These are phyloP conservation scores for Idaea dimidiata DNA, from an alignment of 2,888 invertebrate genomes.

Conservation along the genomic window DNA sequence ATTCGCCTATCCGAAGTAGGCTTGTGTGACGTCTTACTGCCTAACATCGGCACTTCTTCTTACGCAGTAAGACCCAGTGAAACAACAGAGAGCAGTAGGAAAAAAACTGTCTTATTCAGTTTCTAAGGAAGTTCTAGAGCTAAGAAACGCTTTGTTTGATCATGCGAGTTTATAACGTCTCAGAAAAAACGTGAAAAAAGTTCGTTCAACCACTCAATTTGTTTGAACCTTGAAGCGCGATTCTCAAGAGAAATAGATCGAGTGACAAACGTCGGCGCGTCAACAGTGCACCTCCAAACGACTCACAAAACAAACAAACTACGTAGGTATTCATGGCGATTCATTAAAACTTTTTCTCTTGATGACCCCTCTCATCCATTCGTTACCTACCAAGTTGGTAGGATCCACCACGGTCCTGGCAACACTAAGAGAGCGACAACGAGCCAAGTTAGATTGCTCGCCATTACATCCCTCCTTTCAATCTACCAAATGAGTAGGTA, in stretches of 20 bases:
- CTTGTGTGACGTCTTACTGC: too few species aligned
- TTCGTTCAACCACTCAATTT: too few species aligned
- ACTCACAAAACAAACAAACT: neutral
- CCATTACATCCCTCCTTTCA: neutral
- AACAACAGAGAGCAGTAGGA: too few species aligned
- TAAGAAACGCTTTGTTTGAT: too few species aligned
- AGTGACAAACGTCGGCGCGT: neutral
- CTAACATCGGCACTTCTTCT: too few species aligned
- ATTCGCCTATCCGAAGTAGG: too few species aligned
- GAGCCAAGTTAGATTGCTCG: constrained; percentile 1
- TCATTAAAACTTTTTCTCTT: neutral
- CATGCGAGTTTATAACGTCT: too few species aligned
- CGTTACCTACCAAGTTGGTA: neutral
- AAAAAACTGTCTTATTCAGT: too few species aligned
- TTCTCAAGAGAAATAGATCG: neutral
- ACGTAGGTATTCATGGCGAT: neutral
- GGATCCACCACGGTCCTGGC: neutral
- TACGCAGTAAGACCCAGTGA: too few species aligned
- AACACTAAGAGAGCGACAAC: neutral
- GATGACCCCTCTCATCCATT: neutral
- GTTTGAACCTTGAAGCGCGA: neutral
- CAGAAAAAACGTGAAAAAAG: too few species aligned
- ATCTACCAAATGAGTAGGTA: constrained; percentile 1
- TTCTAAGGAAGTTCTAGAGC: too few species aligned
- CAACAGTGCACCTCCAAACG: neutral